Evolutionary conservation across 2,888 invertebrate genomes (phyloP).

Genomic region (Anthoptus insignis): DNA sequence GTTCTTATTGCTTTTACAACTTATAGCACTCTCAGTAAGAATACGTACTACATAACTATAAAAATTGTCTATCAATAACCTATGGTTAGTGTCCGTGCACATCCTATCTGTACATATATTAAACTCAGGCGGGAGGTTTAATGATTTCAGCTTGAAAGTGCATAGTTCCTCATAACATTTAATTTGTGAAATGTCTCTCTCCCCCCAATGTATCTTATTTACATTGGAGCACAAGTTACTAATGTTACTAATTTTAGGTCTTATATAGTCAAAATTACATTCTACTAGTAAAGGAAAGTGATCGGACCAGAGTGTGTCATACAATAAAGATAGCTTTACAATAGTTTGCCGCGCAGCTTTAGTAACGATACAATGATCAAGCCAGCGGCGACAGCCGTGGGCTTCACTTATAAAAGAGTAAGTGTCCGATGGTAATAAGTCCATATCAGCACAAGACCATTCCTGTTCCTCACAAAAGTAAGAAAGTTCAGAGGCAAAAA

Average conservation of each 20-base stretch:
- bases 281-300: slow-evolving; percentile 42
- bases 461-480: slow-evolving; percentile 47
- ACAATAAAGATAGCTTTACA: slow-evolving; percentile 11
- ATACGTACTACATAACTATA: too few species aligned
- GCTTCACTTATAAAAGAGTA: slow-evolving; percentile 49
- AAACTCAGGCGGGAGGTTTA: too few species aligned
- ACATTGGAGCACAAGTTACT: slow-evolving; percentile 12
- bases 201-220: slow-evolving; percentile 35
- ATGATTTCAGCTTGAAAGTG: too few species aligned
- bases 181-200: slow-evolving; percentile 36
- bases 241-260: slow-evolving; percentile 9
- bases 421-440: slow-evolving; percentile 31
- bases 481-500: slow-evolving; percentile 43
- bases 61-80: slow-evolving; percentile 35
- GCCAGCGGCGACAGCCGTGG: slow-evolving; percentile 40
- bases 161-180: slow-evolving; percentile 33
- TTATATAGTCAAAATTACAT: slow-evolving; percentile 41
- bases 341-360: slow-evolving; percentile 28
- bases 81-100: slow-evolving; percentile 38
- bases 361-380: slow-evolving; percentile 45
- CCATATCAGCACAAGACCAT: slow-evolving; percentile 46
- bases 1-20: slow-evolving; percentile 22
- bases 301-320: slow-evolving; percentile 43
- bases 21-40: slow-evolving; percentile 35
- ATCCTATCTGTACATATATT: slow-evolving; percentile 28